Percentiles rank a stretch among this genome's conserved stretches.
These are phyloP conservation scores for Noctuana brunneofusca DNA, from an alignment of 2,888 invertebrate genomes.

Conservation along the genomic window DNA sequence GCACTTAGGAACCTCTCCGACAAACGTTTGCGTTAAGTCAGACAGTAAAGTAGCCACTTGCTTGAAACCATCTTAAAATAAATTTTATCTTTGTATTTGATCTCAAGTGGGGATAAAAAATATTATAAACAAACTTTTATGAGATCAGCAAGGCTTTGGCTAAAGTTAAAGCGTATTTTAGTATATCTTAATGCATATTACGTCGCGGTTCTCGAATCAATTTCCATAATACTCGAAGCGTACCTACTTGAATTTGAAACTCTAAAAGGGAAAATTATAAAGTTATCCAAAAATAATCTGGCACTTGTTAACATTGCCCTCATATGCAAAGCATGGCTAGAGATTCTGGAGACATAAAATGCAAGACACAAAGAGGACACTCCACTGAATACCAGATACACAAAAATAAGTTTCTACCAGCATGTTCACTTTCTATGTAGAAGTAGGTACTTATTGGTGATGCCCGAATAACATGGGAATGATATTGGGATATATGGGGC, in stretches of 20 bases:
- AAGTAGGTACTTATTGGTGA: too few relatives aligned
- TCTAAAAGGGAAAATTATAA: slow-evolving; percentile 60
- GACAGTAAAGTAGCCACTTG: slow-evolving; percentile 54
- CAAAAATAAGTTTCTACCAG: too few relatives aligned
- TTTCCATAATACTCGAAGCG: slow-evolving; percentile 63
- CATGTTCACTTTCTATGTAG: too few relatives aligned
- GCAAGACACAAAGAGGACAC: slow-evolving; percentile 20
- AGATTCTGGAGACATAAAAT: slow-evolving; percentile 33
- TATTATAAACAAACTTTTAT: not conserved
- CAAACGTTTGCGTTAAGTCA: slow-evolving; percentile 57
- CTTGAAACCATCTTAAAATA: slow-evolving; percentile 45
- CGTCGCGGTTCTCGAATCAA: slow-evolving; percentile 55
- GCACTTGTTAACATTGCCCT: slow-evolving; percentile 47
- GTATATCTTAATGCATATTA: slow-evolving; percentile 16
- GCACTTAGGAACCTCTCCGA: slow-evolving; percentile 67
- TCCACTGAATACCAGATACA: not conserved
- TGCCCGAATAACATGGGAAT: too few relatives aligned
- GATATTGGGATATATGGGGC: too few relatives aligned
- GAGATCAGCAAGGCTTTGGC: not conserved
- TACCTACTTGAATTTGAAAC: slow-evolving; percentile 63
- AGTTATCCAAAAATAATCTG: slow-evolving; percentile 61
- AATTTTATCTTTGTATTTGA: not conserved
- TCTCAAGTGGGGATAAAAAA: not conserved
- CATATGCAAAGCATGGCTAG: slow-evolving; percentile 55
- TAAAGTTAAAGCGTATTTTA: not conserved